Percentiles rank a stretch among this genome's conserved stretches.
phyloP scores from a whole-genome alignment of 1,140 invertebrate genomes.

The Magallana gigas region DNA sequence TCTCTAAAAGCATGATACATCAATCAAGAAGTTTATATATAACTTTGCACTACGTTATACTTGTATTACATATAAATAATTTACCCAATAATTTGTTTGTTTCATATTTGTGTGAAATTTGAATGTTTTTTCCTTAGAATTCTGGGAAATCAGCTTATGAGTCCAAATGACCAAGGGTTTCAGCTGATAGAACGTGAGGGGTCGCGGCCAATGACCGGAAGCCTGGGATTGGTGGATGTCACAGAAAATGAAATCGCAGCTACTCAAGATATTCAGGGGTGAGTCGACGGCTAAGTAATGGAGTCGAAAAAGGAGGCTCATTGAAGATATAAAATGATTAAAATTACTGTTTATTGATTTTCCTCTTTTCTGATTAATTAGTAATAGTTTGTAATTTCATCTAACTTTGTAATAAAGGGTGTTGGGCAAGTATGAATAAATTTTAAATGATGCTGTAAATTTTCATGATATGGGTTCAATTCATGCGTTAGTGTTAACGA shows the following conservation, averaged over 20 bases:
- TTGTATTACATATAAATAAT: too few species aligned
- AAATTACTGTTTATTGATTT: neutral
- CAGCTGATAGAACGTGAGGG: slow-evolving; percentile 62
- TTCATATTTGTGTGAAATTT: too few species aligned
- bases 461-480: neutral
- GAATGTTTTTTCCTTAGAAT: slow-evolving; percentile 60
- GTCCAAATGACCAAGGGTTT: slow-evolving; percentile 67
- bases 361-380: neutral
- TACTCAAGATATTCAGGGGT: slow-evolving; percentile 73
- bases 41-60: too few species aligned
- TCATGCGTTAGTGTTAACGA: neutral
- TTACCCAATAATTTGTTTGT: too few species aligned
- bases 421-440: neutral
- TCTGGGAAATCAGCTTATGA: slow-evolving; percentile 70
- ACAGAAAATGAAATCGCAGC: slow-evolving; percentile 67
- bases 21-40: too few species aligned
- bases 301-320: neutral
- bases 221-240: slow-evolving; percentile 67
- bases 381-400: neutral
- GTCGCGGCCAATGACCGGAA: slow-evolving; percentile 66
- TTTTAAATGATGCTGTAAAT: slow-evolving; percentile 1
- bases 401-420: neutral
- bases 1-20: too few species aligned
- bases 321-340: neutral
- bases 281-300: slow-evolving; percentile 38